Evolutionary conservation across 2,797 vertebrate species (phyloP).

Genomic region (Cyprinella venusta): DNA sequence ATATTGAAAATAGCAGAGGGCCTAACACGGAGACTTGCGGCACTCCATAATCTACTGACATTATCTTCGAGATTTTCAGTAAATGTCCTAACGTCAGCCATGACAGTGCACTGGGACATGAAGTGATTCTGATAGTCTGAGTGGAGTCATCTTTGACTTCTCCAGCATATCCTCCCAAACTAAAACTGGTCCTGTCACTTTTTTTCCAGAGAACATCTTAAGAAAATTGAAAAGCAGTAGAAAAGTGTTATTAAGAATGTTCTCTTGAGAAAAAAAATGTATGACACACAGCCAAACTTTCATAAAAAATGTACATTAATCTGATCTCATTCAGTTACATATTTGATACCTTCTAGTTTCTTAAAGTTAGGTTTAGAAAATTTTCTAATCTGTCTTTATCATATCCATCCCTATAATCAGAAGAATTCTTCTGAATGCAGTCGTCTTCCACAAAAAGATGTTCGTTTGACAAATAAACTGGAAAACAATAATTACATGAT

Average conservation of each 20-base stretch:
- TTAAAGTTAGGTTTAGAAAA: not conserved
- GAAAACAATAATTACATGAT: constrained; percentile 36
- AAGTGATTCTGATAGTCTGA: constrained; percentile 23
- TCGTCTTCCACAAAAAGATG: constrained; percentile 5
- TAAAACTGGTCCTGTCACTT: constrained; percentile 9
- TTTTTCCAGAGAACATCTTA: not conserved
- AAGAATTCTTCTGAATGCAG: constrained; percentile 16
- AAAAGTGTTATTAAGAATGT: not conserved
- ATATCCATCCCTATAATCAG: constrained; percentile 25
- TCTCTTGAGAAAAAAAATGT: not conserved
- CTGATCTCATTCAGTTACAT: not conserved
- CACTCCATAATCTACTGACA: too few species aligned
- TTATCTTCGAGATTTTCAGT: constrained; percentile 15
- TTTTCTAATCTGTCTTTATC: constrained; percentile 8
- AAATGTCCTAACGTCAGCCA: constrained; percentile 22
- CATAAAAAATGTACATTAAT: not conserved
- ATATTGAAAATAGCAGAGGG: too few species aligned
- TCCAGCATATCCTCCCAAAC: constrained; percentile 1
- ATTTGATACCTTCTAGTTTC: not conserved
- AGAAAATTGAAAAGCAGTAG: not conserved
- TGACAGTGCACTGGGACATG: constrained; percentile 26
- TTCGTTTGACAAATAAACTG: constrained; percentile 26
- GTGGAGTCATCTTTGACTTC: constrained; percentile 27
- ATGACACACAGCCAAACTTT: not conserved
- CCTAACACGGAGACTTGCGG: too few species aligned